phyloP scores from a whole-genome alignment of 2,113 vertebrate genomes.

The Mobula birostris region DNA sequence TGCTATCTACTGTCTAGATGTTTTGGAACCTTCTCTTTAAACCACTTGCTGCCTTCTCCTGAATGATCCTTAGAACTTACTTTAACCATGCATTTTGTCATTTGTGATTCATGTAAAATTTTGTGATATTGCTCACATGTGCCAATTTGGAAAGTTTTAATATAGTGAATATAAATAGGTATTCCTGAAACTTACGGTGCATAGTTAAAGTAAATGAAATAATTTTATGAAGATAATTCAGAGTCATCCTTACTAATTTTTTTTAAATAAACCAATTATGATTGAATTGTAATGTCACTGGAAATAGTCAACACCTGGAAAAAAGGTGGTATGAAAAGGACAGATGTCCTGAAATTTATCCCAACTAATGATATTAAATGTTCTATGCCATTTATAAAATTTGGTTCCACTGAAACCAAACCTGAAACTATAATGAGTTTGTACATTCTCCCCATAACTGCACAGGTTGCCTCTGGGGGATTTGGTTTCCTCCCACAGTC shows the following conservation, averaged over 20 bases:
- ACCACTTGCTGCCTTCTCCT: not conserved
- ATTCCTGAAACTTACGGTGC: not conserved
- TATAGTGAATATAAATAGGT: not conserved
- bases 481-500: too few species aligned
- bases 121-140: too few species aligned
- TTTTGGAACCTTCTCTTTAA: not conserved
- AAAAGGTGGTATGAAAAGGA: not conserved
- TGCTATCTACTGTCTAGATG: not conserved
- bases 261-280: not conserved
- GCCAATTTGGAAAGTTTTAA: not conserved
- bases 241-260: not conserved
- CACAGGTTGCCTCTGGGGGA: too few species aligned
- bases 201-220: not conserved
- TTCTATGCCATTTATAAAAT: too few species aligned
- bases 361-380: too few species aligned
- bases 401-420: too few species aligned
- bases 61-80: not conserved
- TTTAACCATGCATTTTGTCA: not conserved
- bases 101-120: too few species aligned
- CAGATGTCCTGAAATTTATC: not conserved
- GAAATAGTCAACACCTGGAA: not conserved
- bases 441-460: too few species aligned
- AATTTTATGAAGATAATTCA: not conserved
- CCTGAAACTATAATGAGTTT: too few species aligned
- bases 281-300: not conserved